Percentiles rank a stretch among this genome's conserved stretches.
Conservation (phyloP, 2,888 invertebrate genomes). For the Monochamus alternatus region DNA sequence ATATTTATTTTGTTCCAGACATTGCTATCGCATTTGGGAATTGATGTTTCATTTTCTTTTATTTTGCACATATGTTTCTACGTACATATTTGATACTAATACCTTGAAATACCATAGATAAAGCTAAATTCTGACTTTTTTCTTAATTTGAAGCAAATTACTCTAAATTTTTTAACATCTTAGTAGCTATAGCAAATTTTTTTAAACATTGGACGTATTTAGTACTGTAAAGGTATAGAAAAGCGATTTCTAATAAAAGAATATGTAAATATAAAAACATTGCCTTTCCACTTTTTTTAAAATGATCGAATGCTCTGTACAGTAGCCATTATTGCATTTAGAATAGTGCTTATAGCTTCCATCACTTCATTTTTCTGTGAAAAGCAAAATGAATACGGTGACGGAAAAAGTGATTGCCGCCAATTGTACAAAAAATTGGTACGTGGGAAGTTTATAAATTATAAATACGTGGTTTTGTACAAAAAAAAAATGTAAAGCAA, state of each 20-base stretch:
- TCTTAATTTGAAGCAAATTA: no score
- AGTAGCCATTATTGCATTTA: slow-evolving; percentile 19
- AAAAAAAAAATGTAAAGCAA: slow-evolving; percentile 38
- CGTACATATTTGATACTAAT: no score
- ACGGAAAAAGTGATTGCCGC: slow-evolving; percentile 11
- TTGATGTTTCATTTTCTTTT: no score
- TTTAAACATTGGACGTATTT: no score
- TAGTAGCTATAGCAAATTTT: no score
- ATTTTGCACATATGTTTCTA: no score
- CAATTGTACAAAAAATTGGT: slow-evolving; percentile 29
- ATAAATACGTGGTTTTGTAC: slow-evolving; percentile 19
- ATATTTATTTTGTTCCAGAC: no score
- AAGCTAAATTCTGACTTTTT: no score
- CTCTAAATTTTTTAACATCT: no score
- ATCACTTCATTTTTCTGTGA: slow-evolving; percentile 19
- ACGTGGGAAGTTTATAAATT: not conserved
- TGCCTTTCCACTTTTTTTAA: not conserved
- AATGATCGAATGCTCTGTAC: slow-evolving; percentile 19
- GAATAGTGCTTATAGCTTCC: slow-evolving; percentile 37
- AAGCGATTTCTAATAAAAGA: not conserved
- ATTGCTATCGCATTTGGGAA: no score
- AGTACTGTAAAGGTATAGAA: no score
- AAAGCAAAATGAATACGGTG: slow-evolving; percentile 20
- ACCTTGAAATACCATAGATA: no score
- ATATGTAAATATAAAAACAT: not conserved